Evolutionary conservation across 2,797 vertebrate genomes (phyloP), one percentile per base, ranked within the genome.

Genomic region (Prunella strophiata): DNA sequence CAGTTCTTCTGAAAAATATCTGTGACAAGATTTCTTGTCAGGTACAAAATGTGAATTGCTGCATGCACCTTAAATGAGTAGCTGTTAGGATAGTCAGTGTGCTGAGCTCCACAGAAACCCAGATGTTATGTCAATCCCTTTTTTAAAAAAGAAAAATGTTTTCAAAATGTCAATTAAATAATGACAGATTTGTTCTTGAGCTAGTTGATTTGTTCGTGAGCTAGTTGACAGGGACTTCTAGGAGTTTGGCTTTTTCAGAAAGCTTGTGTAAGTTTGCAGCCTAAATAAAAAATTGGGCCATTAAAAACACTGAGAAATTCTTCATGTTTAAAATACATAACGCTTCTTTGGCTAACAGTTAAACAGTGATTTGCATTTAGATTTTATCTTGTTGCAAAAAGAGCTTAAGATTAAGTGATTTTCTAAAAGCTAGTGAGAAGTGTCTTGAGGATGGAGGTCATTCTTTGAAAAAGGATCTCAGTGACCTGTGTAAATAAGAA

Each of bases 401-500:
- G 96, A 94, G 85, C 74, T 91, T 89, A 97, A 98, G 96, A 98
- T 97, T 96, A 98, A 98, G 94, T 97, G 97, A 97, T 97, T 98
- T 97, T 98, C 96, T 92, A 94, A 96, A 96, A 92, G 91, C 91
- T 96, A 96, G 95, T 96, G 89, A 98, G 97, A 96, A 96, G 96
- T 97, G 97, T 96, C 93, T 95, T 96, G 96, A 97, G 97, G 96
- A 97, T 78, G 78, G 97, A 98, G 97, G 97, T 98, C 97, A 98
- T 90, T 92, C 98, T 98, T 98, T 95, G 98, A 98, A 98, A 98
- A 96, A 97, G 97, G 98, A 98, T 98, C 98, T 96, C 96, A 97
- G 91, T 98, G 99, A 98, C 98, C 98, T 98, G 98, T 98, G 97
- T 98, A 98, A 99, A 99, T 96, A 98, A 98, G 98, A 96, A 97